Percentiles rank a stretch among this genome's conserved stretches.
These are phyloP conservation scores for Peromyscus eremicus DNA, from an alignment of 2,797 vertebrate species.

Conservation along the genomic window DNA sequence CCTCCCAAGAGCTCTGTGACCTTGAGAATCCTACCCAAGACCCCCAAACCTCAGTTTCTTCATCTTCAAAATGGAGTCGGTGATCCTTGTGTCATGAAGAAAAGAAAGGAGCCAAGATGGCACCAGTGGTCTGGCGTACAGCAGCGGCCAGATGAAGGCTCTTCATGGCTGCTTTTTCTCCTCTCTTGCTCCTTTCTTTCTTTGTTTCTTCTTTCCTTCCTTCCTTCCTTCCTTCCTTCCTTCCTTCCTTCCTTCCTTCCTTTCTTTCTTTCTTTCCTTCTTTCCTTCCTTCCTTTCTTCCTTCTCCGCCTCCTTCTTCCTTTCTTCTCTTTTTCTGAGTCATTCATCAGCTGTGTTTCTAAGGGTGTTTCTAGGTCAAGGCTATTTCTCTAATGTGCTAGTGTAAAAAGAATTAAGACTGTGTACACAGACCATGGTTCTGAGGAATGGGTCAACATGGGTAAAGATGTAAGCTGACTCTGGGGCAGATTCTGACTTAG, in stretches of 20 bases:
- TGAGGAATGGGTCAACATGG: background rate
- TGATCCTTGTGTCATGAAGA: background rate
- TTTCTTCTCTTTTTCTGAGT: background rate
- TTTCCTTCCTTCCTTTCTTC: background rate
- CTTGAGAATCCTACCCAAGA: background rate
- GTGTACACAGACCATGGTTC: background rate
- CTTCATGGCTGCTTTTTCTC: background rate
- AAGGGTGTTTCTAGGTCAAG: background rate
- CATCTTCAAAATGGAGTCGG: background rate
- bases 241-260: background rate
- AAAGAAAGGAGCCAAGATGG: background rate
- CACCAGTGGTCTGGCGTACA: background rate
- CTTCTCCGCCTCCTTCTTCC: too few relatives aligned
- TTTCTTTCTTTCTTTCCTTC: background rate
- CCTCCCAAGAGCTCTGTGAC: background rate
- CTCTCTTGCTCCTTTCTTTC: background rate
- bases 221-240: background rate
- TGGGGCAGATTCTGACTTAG: background rate
- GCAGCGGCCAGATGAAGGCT: background rate
- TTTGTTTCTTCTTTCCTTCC: background rate
- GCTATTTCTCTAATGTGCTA: background rate
- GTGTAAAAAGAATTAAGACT: background rate
- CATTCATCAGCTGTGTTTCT: background rate
- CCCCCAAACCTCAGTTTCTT: background rate
- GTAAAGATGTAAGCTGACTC: background rate